These are phyloP conservation scores for Seriola dumerili DNA, from an alignment of 2,113 vertebrate genomes.

Conservation along the genomic window DNA sequence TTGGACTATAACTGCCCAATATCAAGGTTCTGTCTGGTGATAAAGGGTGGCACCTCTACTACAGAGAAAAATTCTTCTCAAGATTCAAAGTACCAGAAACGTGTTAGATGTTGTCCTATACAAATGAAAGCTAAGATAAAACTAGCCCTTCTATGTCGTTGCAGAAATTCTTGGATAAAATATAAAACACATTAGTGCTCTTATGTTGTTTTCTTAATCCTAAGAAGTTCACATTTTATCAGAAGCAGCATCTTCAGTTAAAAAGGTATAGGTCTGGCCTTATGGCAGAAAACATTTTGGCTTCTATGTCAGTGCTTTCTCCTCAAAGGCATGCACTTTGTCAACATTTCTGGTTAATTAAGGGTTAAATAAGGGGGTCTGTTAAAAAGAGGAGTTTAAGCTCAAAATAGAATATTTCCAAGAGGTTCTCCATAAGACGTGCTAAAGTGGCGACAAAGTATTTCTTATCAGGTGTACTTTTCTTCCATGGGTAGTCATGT, in stretches of 20 bases:
- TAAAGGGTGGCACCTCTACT: background rate
- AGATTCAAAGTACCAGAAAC: no score
- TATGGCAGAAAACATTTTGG: background rate
- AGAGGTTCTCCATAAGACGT: background rate
- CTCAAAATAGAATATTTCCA: background rate
- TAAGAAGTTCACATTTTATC: background rate
- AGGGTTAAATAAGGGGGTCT: conserved; percentile 19
- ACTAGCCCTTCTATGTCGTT: background rate
- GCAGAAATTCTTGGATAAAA: background rate
- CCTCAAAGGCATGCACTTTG: conserved; percentile 9
- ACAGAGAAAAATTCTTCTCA: no score
- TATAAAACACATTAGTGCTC: background rate
- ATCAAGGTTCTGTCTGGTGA: background rate
- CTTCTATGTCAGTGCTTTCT: background rate
- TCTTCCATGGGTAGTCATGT: background rate
- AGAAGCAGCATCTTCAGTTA: background rate
- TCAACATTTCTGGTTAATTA: conserved; percentile 59
- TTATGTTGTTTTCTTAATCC: background rate
- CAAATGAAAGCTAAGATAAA: background rate
- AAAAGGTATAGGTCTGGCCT: conserved; percentile 2
- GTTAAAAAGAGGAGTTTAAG: background rate
- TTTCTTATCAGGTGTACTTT: background rate
- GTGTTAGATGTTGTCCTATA: background rate
- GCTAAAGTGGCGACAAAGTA: background rate
- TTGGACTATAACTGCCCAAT: no score